Evolutionary conservation across 1,140 invertebrate genomes (phyloP).

Genomic region (Brachionus koreanus): DNA sequence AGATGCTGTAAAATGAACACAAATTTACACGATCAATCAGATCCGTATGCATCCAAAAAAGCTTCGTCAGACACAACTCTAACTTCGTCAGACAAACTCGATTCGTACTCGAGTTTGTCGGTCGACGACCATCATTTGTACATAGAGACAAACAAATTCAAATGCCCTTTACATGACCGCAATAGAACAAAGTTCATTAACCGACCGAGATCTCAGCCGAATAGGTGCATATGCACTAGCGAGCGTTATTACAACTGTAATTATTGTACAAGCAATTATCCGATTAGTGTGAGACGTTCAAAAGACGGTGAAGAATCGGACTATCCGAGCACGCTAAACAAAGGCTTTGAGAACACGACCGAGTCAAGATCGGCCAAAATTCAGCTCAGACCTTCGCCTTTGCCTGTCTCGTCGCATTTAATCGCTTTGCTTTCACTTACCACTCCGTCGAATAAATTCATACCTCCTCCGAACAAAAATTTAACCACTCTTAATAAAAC

Average conservation of each 20-base stretch:
- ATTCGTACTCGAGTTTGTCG: background rate
- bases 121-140: background rate
- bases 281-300: slow-evolving; percentile 22
- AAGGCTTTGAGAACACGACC: background rate
- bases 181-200: slow-evolving; percentile 8
- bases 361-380: background rate
- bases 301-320: slow-evolving; percentile 16
- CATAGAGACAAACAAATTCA: background rate
- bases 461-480: slow-evolving; percentile 12
- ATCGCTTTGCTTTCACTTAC: background rate
- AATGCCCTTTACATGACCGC: background rate
- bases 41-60: background rate
- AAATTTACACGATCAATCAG: slow-evolving; percentile 1
- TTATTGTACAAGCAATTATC: slow-evolving; percentile 28
- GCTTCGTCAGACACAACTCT: background rate
- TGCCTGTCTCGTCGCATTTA: slow-evolving; percentile 3
- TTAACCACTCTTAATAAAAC: background rate
- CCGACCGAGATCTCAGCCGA: background rate
- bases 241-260: slow-evolving; percentile 4
- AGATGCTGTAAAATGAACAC: background rate
- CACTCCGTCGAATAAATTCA: slow-evolving; percentile 20
- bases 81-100: no score
- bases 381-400: background rate
- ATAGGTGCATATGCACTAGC: slow-evolving; percentile 12
- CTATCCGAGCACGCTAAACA: background rate